Percentiles rank a stretch among this genome's conserved stretches.
These are phyloP conservation scores for Leptodactylus fuscus DNA, from an alignment of 2,113 vertebrate genomes.

Conservation along the genomic window DNA sequence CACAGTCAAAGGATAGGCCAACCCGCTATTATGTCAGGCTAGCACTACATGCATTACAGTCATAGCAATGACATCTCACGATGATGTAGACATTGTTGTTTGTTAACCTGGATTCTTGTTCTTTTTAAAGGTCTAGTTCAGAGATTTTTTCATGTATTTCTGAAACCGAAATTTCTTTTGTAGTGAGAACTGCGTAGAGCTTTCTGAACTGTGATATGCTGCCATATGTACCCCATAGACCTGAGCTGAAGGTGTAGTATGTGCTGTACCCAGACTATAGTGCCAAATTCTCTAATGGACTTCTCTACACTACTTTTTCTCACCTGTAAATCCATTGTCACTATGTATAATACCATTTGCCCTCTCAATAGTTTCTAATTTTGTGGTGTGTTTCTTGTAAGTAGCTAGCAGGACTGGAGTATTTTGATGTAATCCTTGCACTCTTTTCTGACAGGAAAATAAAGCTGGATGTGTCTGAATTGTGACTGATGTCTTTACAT, in stretches of 20 bases:
- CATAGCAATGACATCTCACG: background rate
- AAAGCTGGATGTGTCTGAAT: conserved; percentile 83
- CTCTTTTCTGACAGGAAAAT: conserved; percentile 83
- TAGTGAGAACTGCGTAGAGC: conserved; percentile 42
- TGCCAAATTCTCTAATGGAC: conserved; percentile 70
- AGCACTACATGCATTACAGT: background rate
- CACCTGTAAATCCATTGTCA: conserved; percentile 80
- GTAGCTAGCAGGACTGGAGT: conserved; percentile 86
- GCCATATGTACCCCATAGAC: conserved; percentile 36
- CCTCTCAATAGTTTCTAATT: conserved; percentile 80
- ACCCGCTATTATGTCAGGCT: background rate
- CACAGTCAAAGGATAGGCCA: background rate
- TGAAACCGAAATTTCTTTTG: background rate
- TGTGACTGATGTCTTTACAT: conserved; percentile 8
- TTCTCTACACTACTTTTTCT: conserved; percentile 62
- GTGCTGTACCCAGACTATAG: conserved; percentile 62
- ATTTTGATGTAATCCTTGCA: conserved; percentile 85
- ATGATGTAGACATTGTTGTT: conserved; percentile 21
- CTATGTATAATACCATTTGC: conserved; percentile 72
- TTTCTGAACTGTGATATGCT: conserved; percentile 48
- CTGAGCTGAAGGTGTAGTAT: conserved; percentile 24
- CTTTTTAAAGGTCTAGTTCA: conserved; percentile 4
- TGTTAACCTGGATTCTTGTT: background rate
- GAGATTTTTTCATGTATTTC: conserved; percentile 1
- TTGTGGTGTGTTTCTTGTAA: conserved; percentile 84